Base-by-base conservation (phyloP, 2,888 invertebrate species). In the Tetragonisca angustula region DNA sequence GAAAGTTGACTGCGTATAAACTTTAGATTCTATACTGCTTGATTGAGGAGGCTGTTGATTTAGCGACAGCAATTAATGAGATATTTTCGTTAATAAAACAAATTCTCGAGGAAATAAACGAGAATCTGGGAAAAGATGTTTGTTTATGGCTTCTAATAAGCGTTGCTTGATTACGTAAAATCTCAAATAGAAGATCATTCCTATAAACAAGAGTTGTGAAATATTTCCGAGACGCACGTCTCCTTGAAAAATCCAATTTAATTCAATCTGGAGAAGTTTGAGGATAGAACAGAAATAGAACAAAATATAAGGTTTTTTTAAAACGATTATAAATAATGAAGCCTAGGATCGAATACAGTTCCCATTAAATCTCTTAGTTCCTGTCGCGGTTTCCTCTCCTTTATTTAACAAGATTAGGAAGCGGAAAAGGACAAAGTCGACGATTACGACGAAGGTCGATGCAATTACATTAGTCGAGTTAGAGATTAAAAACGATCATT, bases 401-500 rank as follows among this genome's bases (percentile, higher is more conserved):
- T 24, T 72, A 24, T 68, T 50, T 82, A 77, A 86, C 78, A 65
- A 62, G 79, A 80, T 86, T 80, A 80, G 62, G 54, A 77, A 65
- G 32, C 74, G 71, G 68, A 77, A 65, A 74, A 73, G 64, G 52
- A 21, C 67, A 78, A 70, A 70, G 74, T 52, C 64, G 21, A 27
- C 68, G 61, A 79, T 72, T 69, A 75, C 56, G 52, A 36, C 59
- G 69, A 85, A 81, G 81, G 85, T 78, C 79, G 68, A 76, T 72
- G 74, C 68, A 78, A 80, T 85, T 84, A 67, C 70, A 52, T 43
- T 43, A 54, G 52, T 54, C 67, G 78, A 69, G 68, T 52, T 72
- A 64, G 67, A 75, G 84, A 84, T 82, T 82, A 82, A 82, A 79
- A 84, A 68, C 67, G 78, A 82, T 75, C 84, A 76, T 84, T 84